These are phyloP conservation scores for Ptychobarbus kaznakovi DNA, from an alignment of 2,797 vertebrate genomes.

Conservation along the genomic window DNA sequence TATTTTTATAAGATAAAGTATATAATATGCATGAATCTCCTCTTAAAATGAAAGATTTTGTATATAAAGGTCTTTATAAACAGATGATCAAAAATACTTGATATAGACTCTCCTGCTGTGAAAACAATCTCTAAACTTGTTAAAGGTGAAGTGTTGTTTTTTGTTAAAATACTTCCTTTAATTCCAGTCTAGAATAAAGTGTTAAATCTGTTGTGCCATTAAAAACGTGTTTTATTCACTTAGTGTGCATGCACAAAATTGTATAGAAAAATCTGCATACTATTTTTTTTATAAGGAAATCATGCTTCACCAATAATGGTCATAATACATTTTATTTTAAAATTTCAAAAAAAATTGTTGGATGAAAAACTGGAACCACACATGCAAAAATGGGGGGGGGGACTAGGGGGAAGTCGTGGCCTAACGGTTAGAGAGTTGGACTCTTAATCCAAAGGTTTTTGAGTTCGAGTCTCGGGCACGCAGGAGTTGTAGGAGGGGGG, in stretches of 20 bases:
- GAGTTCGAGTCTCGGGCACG: too few relatives aligned
- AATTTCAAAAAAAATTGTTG: not conserved
- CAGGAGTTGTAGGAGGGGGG: too few relatives aligned
- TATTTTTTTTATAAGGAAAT: not conserved
- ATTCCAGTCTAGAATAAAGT: not conserved
- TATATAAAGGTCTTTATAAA: not conserved
- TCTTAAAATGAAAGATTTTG: not conserved
- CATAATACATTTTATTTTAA: not conserved
- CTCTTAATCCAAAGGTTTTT: too few relatives aligned
- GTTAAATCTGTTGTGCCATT: not conserved
- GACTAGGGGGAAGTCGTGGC: too few relatives aligned
- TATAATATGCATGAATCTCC: not conserved
- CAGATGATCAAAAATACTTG: not conserved
- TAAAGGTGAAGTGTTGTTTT: not conserved
- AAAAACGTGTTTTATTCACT: not conserved
- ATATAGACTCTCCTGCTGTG: not conserved
- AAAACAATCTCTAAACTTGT: not conserved
- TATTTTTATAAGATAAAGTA: not conserved
- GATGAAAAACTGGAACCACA: not conserved
- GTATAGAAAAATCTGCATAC: not conserved
- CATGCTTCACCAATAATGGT: not conserved
- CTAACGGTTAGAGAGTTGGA: too few relatives aligned
- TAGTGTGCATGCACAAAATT: not conserved
- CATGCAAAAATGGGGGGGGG: not conserved
- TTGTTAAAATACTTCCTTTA: not conserved